These are phyloP conservation scores for Gnathonemus echidnorhynchus DNA, from an alignment of 2,113 vertebrate species.

Conservation along the genomic window DNA sequence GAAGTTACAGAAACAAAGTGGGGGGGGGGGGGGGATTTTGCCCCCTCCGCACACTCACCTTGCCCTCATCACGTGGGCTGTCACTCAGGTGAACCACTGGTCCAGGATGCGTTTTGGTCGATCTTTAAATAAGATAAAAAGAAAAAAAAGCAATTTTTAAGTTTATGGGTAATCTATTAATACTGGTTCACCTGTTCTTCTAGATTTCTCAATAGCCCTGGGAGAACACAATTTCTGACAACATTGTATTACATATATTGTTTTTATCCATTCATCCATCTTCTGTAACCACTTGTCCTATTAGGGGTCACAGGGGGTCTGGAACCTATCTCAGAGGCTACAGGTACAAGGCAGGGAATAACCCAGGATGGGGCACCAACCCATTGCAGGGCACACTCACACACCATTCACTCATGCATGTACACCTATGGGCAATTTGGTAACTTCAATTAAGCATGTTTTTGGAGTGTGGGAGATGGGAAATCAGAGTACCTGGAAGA, in stretches of 20 bases:
- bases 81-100: conserved; percentile 97
- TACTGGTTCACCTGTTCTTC: background rate
- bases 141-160: background rate
- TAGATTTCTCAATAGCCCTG: background rate
- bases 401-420: background rate
- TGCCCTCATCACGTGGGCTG: conserved; percentile 94
- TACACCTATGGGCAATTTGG: background rate
- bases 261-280: background rate
- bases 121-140: conserved; percentile 65
- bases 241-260: background rate
- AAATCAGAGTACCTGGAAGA: background rate
- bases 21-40: background rate
- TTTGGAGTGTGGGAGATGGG: background rate
- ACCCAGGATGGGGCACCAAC: background rate
- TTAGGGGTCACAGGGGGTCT: background rate
- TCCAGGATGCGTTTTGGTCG: conserved; percentile 94
- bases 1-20: background rate
- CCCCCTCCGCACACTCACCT: conserved; percentile 66
- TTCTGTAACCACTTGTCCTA: background rate
- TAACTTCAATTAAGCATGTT: background rate
- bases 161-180: background rate
- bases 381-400: background rate
- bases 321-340: background rate
- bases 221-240: background rate
- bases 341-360: background rate